A percentile compares a stretch with the other conserved stretches of the same genome.
phyloP scores from a whole-genome alignment of 2,888 invertebrate species.

The Polydesmus complanatus region DNA sequence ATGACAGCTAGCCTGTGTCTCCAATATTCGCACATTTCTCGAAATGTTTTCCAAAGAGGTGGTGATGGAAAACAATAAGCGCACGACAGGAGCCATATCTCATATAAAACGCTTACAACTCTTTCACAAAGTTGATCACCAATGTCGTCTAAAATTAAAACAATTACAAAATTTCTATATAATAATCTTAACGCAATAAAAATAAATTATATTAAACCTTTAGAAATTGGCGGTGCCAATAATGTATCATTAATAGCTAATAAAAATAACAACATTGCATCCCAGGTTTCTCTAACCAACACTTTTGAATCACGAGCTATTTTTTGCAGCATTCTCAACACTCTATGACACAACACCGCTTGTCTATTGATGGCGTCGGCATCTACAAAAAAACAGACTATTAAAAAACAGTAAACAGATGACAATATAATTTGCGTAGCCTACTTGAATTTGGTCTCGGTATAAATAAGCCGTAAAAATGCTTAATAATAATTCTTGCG shows the following conservation, averaged over 20 bases:
- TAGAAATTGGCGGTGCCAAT: constrained; percentile 78
- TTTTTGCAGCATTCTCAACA: constrained; percentile 67
- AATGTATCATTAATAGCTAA: constrained; percentile 81
- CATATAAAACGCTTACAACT: constrained; percentile 82
- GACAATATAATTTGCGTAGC: too few species aligned
- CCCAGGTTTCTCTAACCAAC: constrained; percentile 80
- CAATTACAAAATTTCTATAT: neutral
- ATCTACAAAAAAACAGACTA: constrained; percentile 43
- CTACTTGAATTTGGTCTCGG: constrained; percentile 59
- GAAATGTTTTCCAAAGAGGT: constrained; percentile 84
- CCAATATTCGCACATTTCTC: constrained; percentile 86
- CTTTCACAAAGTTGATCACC: constrained; percentile 88
- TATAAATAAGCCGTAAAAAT: constrained; percentile 86
- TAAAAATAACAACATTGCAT: constrained; percentile 69
- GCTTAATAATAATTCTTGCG: constrained; percentile 75
- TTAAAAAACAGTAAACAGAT: too few species aligned
- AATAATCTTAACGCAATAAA: neutral
- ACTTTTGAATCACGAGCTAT: constrained; percentile 58
- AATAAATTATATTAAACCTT: constrained; percentile 35
- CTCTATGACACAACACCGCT: constrained; percentile 83
- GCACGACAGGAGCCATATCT: constrained; percentile 67
- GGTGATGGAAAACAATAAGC: constrained; percentile 82
- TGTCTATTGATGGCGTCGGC: constrained; percentile 70
- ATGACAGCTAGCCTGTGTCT: constrained; percentile 82
- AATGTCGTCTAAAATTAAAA: constrained; percentile 54